Evolutionary conservation across 1,140 invertebrate species (phyloP), one percentile per base, ranked within the genome.

Genomic region (Halictus rubicundus): DNA sequence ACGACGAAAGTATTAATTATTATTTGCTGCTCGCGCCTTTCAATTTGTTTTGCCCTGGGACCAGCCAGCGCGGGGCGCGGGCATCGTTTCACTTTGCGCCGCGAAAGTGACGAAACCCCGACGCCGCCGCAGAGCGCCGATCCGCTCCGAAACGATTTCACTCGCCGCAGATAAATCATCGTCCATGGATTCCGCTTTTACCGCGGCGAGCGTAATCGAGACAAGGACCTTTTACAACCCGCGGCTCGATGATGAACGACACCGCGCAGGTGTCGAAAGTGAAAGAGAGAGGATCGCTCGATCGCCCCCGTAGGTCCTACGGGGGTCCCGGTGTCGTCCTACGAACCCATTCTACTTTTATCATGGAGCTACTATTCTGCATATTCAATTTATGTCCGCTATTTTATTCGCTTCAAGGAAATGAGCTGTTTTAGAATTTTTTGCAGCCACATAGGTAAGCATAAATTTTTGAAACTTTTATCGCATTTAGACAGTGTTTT

Each of bases 1-100:
- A 84, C 78, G 81, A 86, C 83, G 81, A 87, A 87, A 86, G 85
- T 87, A 87, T 87, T 87, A 87, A 87, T 87, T 87, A 87, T 87
- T 83, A 87, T 84, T 87, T 78, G 75, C 78, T 23, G 78, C 69
- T 75, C 78, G 78, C 59, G 82, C 52, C 78, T 84, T 84, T 83
- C 82, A 76, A 81, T 84, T 84, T 84, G 65, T 84, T 77, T 81
- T 77, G 57, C 42, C 71, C 37, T 68, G 21, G 52, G 25, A 37
- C 1, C 32, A 32, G 32, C 32, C 32, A 32, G 37, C 19, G 59
- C 49, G 75, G 46, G 12, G 82, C 69, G 60, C 23, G 60, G 23
- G 71, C 78, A 78, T 59, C 75, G 65, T 84, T 85, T 85, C 72
- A 61, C 73, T 69, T 46, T 49, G 66, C 42, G n/a, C 52, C 73